A percentile compares a stretch with the other conserved stretches of the same genome.
Conservation (phyloP, 2,888 invertebrate species). For the Campaea margaritaria region DNA sequence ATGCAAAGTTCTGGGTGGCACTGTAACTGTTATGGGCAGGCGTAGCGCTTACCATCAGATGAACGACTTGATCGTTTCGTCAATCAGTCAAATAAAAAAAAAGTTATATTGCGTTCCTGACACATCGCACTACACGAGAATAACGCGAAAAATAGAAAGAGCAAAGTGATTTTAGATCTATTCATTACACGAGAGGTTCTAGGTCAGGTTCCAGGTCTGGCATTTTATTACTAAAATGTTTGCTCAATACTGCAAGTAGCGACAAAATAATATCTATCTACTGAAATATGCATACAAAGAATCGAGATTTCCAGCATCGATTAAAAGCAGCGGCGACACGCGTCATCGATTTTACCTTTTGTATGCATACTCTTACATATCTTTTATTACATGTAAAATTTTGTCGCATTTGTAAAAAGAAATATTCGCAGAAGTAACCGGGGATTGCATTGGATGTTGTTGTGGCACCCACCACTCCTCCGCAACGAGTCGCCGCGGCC, state of each 20-base stretch:
- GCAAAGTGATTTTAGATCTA: too few relatives aligned
- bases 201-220: too few relatives aligned
- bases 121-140: too few relatives aligned
- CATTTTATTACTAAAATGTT: neutral
- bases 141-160: too few relatives aligned
- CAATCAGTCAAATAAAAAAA: too few relatives aligned
- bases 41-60: too few relatives aligned
- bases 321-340: constrained; percentile 43
- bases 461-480: constrained; percentile 60
- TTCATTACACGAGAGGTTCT: too few relatives aligned
- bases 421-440: constrained; percentile 27
- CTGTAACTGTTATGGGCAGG: too few relatives aligned
- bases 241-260: neutral
- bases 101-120: too few relatives aligned
- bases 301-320: constrained; percentile 41
- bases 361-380: constrained; percentile 29
- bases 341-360: constrained; percentile 44
- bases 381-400: constrained; percentile 6
- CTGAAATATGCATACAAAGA: constrained; percentile 54
- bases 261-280: constrained; percentile 39
- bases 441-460: constrained; percentile 29
- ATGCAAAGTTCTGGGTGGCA: too few relatives aligned
- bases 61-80: too few relatives aligned
- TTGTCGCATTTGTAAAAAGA: constrained; percentile 9
- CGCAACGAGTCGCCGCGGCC: constrained; percentile 64